Conservation (phyloP, 2,113 vertebrate genomes). For the Elachura formosa region DNA sequence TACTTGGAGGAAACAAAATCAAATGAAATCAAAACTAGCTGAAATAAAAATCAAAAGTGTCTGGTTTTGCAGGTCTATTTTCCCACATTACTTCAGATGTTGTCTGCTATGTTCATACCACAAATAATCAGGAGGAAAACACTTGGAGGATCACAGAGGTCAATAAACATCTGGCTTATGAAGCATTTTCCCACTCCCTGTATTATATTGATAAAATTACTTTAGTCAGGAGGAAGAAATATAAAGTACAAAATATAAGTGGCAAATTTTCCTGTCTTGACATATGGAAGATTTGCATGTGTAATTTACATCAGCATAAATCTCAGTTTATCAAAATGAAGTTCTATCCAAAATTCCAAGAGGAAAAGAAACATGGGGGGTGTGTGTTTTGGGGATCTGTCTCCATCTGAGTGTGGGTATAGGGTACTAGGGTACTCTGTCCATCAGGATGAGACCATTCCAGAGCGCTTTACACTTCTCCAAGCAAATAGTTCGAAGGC, state of each 20-base stretch:
- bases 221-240: slow-evolving; percentile 55
- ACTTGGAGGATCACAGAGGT: slow-evolving; percentile 53
- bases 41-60: slow-evolving; percentile 41
- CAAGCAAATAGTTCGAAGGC: background rate
- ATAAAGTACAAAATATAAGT: background rate
- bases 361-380: background rate
- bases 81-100: slow-evolving; percentile 65
- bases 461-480: background rate
- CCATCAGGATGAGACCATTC: background rate
- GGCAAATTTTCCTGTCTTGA: background rate
- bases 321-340: background rate
- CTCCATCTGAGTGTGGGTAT: background rate
- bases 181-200: slow-evolving; percentile 44
- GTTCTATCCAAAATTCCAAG: background rate
- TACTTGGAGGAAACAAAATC: slow-evolving; percentile 24
- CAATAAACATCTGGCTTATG: slow-evolving; percentile 66
- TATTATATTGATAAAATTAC: slow-evolving; percentile 55
- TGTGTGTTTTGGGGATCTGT: background rate
- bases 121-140: slow-evolving; percentile 55
- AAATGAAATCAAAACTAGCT: slow-evolving; percentile 18
- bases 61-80: slow-evolving; percentile 24
- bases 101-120: slow-evolving; percentile 59
- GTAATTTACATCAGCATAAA: background rate
- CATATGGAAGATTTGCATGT: slow-evolving; percentile 22
- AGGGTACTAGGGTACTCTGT: background rate